Evolutionary conservation across 92 coral and sea anemone species (phyloP).

Genomic region (Parazoanthus atlanticus): DNA sequence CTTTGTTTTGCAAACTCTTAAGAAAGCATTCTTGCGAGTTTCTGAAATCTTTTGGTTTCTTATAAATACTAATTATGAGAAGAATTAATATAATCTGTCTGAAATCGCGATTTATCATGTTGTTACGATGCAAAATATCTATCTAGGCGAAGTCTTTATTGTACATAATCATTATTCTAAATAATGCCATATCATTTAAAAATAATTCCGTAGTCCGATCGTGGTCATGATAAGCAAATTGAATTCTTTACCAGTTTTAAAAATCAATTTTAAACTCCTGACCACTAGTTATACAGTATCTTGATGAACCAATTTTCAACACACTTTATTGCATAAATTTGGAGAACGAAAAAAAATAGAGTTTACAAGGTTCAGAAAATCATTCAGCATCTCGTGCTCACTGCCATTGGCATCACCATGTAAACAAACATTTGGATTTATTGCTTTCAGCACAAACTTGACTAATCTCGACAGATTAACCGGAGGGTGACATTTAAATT

Average conservation of each 20-base stretch:
- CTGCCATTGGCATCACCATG: background rate
- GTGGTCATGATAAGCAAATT: background rate
- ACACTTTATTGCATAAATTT: no score
- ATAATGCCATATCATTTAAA: no score
- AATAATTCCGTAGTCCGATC: background rate
- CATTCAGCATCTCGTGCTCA: background rate
- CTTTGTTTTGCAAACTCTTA: background rate
- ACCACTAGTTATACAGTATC: background rate
- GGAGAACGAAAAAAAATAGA: no score
- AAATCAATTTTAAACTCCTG: background rate
- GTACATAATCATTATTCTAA: no score
- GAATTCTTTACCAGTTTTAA: background rate
- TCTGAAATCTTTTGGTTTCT: background rate
- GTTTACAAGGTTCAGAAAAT: background rate
- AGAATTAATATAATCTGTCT: no score
- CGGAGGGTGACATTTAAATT: background rate
- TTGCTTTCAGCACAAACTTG: background rate
- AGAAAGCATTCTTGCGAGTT: background rate
- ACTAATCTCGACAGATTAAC: background rate
- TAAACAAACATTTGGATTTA: background rate
- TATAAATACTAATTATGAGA: no score
- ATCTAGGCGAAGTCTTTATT: background rate
- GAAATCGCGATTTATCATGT: background rate
- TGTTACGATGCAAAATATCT: constrained; percentile 6
- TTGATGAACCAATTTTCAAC: background rate